Base-by-base conservation (phyloP, 2,113 vertebrate genomes). In the Charina bottae region DNA sequence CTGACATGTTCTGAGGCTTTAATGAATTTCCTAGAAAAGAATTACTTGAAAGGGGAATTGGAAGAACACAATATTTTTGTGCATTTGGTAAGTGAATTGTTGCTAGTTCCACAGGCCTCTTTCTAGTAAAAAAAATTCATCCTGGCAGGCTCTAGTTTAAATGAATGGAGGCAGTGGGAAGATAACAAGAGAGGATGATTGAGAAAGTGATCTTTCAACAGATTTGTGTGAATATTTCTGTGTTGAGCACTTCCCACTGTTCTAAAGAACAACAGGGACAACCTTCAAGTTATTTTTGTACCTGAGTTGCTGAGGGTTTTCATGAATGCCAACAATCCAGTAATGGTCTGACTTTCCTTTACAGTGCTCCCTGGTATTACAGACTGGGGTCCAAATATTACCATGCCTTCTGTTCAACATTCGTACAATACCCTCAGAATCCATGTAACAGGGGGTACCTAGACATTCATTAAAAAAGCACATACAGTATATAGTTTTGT, bases 271-370 rank as follows among this genome's bases (percentile, higher is more conserved):
- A 89, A 87, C 19, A 42, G n/a, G 24, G 21, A 24, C 28, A 89
- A 60, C 72, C 33, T 42, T 55, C 1, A 93, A 28, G 1, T 28
- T 64, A 12, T 37, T 5, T 49, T 60, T 96, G 92, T 89, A 99
- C 99, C 99, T 98, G 96, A 99, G 98, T 95, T 99, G 99, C 95
- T 99, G 99, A 10, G 99, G 98, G 85, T 98, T 98, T 96, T 99
- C 99, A 53, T 99, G 99, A 68, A 99, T 94, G 9, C 99, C 99
- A 24, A 99, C 98, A 12, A 99, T 98, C 99, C 99, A 99, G 21
- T 98, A 99, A 95, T 99, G 98, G 93, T 99, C 99, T 0, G 98
- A 99, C 91, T 98, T 98, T 85, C 99, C 98, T 94, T 99, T 99
- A 97, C 98, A 99, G 88, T 98, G 98, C 12, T 99, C 99, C 85